Conservation (phyloP, 2,888 invertebrate species). For the Polia nebulosa region DNA sequence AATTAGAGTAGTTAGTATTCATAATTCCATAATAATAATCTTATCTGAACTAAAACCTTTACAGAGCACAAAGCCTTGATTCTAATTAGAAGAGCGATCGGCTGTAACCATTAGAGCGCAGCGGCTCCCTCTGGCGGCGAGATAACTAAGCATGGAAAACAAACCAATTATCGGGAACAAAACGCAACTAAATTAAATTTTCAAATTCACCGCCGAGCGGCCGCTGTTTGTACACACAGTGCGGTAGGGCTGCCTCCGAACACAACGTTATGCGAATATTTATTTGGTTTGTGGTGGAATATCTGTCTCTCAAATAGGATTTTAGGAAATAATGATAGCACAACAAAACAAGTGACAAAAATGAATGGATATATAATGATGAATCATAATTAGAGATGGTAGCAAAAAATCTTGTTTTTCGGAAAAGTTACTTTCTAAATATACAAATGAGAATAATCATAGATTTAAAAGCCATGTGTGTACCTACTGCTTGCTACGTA, state of each 20-base stretch:
- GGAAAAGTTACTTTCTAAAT: too few species aligned
- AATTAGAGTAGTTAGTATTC: neutral
- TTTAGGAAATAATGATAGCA: neutral
- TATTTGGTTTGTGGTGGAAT: neutral
- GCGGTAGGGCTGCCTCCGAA: slow-evolving; percentile 72
- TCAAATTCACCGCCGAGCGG: slow-evolving; percentile 81
- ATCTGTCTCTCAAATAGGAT: neutral
- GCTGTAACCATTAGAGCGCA: slow-evolving; percentile 50
- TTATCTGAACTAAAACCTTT: slow-evolving; percentile 23
- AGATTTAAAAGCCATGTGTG: too few species aligned
- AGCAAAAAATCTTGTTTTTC: too few species aligned
- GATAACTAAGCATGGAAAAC: slow-evolving; percentile 85
- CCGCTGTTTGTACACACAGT: slow-evolving; percentile 70
- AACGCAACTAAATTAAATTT: slow-evolving; percentile 89
- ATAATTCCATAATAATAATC: neutral
- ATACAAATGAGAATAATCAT: too few species aligned
- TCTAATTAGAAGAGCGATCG: slow-evolving; percentile 63
- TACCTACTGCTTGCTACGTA: too few species aligned
- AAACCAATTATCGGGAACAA: slow-evolving; percentile 89
- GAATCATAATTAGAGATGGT: too few species aligned
- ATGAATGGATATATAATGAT: too few species aligned
- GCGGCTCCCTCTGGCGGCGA: slow-evolving; percentile 58
- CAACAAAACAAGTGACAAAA: too few species aligned
- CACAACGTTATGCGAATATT: neutral
- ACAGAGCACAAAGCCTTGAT: slow-evolving; percentile 32